Percentiles rank a stretch among this genome's conserved stretches.
These are phyloP conservation scores for Dugesia japonica DNA, from an alignment of 2,888 invertebrate species.

Conservation along the genomic window DNA sequence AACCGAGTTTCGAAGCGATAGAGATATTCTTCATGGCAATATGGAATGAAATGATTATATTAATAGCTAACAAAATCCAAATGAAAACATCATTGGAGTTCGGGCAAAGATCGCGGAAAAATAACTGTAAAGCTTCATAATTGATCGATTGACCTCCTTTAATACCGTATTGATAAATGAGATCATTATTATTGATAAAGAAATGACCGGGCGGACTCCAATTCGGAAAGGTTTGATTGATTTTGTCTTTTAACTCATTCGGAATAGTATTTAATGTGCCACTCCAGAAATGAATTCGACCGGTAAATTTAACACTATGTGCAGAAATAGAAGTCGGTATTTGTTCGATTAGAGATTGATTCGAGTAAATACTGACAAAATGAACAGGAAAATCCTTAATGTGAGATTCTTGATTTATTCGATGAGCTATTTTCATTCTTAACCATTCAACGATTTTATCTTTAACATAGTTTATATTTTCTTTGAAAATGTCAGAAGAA, in stretches of 20 bases:
- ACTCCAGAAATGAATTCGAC: slow-evolving; percentile 50
- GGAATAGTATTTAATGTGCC: slow-evolving; percentile 38
- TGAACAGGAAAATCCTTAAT: background rate
- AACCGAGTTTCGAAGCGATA: background rate
- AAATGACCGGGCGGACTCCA: slow-evolving; percentile 38
- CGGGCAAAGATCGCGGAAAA: slow-evolving; percentile 49
- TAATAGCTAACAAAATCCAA: slow-evolving; percentile 43
- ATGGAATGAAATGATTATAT: background rate
- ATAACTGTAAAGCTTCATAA: slow-evolving; percentile 48
- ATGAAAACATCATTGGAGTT: slow-evolving; percentile 52
- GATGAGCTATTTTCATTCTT: background rate
- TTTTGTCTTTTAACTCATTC: slow-evolving; percentile 32
- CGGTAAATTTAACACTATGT: slow-evolving; percentile 51
- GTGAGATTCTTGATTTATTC: background rate
- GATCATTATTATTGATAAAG: slow-evolving; percentile 48
- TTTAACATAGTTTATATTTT: background rate
- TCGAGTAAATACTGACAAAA: background rate
- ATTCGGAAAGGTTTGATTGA: background rate
- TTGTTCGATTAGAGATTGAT: slow-evolving; percentile 36
- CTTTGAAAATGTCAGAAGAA: background rate
- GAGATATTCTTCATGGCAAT: background rate
- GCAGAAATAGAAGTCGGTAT: slow-evolving; percentile 51
- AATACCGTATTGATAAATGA: slow-evolving; percentile 46
- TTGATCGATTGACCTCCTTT: slow-evolving; percentile 47
- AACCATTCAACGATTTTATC: background rate